Percentiles rank a stretch among this genome's conserved stretches.
phyloP scores from a whole-genome alignment of 2,797 vertebrate species.

The Parotocinclus haroldoi region DNA sequence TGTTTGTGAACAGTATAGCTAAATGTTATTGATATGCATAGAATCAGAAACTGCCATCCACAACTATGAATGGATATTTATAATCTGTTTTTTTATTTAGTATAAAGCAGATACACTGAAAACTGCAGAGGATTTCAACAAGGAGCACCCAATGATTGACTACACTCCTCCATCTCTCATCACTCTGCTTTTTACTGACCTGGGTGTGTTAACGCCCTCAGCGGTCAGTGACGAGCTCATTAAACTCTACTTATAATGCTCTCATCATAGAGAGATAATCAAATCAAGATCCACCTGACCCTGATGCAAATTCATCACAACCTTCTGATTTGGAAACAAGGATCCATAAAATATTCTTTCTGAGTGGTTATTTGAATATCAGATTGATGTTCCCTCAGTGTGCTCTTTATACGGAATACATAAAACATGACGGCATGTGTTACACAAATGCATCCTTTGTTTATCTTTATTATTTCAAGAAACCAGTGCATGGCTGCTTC shows the following conservation, averaged over 20 bases:
- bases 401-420: too few species aligned
- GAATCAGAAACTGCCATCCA: too few species aligned
- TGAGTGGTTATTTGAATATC: too few species aligned
- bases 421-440: too few species aligned
- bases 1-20: too few species aligned
- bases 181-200: slow-evolving; percentile 93
- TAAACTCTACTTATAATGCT: slow-evolving; percentile 89
- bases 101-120: slow-evolving; percentile 93
- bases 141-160: slow-evolving; percentile 91
- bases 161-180: slow-evolving; percentile 94
- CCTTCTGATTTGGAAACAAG: background rate
- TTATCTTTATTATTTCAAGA: too few species aligned
- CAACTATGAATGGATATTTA: too few species aligned
- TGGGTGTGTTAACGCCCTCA: slow-evolving; percentile 92
- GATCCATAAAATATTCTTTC: too few species aligned
- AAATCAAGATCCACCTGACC: slow-evolving; percentile 10
- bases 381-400: too few species aligned
- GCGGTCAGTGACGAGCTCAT: slow-evolving; percentile 97
- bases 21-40: too few species aligned
- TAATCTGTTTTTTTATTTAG: slow-evolving; percentile 57
- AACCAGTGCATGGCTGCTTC: too few species aligned
- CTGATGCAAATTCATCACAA: slow-evolving; percentile 3
- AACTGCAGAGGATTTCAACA: slow-evolving; percentile 71
- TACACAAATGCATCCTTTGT: too few species aligned
- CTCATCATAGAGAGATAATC: slow-evolving; percentile 1